These are phyloP conservation scores for Cyanoderma ruficeps DNA, from an alignment of 2,113 vertebrate species.

Conservation along the genomic window DNA sequence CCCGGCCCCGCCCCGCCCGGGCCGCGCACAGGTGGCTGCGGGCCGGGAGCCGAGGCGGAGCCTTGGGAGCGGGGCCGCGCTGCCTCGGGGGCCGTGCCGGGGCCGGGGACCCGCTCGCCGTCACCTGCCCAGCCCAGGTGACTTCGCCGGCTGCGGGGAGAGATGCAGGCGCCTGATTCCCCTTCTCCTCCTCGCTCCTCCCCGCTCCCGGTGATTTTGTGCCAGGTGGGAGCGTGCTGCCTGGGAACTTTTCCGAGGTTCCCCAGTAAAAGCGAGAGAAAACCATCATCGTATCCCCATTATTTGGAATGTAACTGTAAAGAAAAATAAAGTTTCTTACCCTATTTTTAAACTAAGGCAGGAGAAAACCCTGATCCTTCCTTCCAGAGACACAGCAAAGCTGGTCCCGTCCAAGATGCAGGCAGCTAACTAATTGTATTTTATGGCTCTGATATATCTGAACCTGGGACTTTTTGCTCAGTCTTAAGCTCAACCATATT, in stretches of 20 bases:
- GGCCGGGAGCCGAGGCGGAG: too few species aligned
- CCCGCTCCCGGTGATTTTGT: too few species aligned
- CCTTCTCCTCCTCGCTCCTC: too few species aligned
- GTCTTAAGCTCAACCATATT: neutral
- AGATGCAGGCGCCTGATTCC: too few species aligned
- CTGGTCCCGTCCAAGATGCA: neutral
- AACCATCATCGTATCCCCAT: neutral
- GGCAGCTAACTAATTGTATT: neutral
- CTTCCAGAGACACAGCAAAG: neutral
- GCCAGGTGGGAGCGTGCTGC: neutral
- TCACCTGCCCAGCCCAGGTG: too few species aligned
- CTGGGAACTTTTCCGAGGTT: neutral
- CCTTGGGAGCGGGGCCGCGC: too few species aligned
- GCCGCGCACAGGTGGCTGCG: too few species aligned
- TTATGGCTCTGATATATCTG: neutral
- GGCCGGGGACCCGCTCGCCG: too few species aligned
- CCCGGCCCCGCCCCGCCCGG: too few species aligned
- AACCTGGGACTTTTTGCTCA: neutral
- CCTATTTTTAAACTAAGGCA: neutral
- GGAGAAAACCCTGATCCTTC: neutral
- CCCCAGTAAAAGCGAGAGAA: neutral
- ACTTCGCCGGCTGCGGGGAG: too few species aligned
- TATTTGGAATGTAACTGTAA: neutral
- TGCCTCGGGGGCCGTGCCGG: neutral
- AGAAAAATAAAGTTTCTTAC: neutral